phyloP scores from a whole-genome alignment of 2,888 invertebrate genomes.

The Chirona hameri region DNA sequence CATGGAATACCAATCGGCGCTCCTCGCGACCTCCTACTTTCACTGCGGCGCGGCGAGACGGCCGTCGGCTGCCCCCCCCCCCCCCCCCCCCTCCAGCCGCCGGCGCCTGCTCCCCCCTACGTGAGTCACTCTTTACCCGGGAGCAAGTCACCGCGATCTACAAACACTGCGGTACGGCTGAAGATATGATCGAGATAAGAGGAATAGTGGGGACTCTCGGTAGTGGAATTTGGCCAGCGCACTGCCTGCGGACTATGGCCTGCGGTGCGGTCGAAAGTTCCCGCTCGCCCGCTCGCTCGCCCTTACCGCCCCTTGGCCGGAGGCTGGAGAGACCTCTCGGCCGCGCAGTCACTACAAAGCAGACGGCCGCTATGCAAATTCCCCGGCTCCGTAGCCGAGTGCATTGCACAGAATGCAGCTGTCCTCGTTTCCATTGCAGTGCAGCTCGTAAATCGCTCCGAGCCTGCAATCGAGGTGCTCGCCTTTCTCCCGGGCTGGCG shows the following conservation, averaged over 20 bases:
- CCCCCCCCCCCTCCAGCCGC: neutral
- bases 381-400: neutral
- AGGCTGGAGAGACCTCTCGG: too few species aligned
- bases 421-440: neutral
- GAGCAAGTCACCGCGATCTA: neutral
- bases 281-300: too few species aligned
- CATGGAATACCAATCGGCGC: slow-evolving; percentile 24
- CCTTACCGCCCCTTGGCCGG: too few species aligned
- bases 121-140: neutral
- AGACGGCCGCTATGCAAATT: neutral
- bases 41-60: neutral
- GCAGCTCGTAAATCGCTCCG: too few species aligned
- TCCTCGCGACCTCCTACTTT: slow-evolving; percentile 14
- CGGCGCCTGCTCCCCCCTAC: neutral
- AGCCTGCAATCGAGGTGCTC: too few species aligned
- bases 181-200: too few species aligned
- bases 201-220: too few species aligned
- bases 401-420: neutral
- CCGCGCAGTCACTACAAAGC: neutral
- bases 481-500: too few species aligned
- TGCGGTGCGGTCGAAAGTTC: too few species aligned
- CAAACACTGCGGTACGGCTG: too few species aligned
- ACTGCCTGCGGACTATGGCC: too few species aligned
- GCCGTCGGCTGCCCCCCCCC: neutral
- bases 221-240: too few species aligned